These are phyloP conservation scores for Mobula hypostoma DNA, from an alignment of 2,113 vertebrate species.

Conservation along the genomic window DNA sequence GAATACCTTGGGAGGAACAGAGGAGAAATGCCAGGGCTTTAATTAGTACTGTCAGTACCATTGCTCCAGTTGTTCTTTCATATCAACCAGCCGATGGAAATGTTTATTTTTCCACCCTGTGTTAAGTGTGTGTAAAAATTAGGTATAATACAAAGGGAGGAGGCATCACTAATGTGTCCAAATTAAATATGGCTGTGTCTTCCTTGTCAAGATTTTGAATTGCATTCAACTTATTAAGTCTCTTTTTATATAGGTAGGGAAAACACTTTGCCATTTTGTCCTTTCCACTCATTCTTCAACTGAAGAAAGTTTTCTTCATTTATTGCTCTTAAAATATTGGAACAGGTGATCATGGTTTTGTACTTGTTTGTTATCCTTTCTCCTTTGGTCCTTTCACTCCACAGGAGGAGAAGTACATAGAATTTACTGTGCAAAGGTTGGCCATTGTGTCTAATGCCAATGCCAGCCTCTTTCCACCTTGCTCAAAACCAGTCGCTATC, in stretches of 20 bases:
- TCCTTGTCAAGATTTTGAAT: not conserved
- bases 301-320: not conserved
- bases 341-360: not conserved
- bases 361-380: not conserved
- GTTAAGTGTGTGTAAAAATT: not conserved
- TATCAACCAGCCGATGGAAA: not conserved
- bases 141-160: not conserved
- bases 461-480: too few relatives aligned
- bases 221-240: not conserved
- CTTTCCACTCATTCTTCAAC: not conserved
- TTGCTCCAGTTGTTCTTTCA: not conserved
- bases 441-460: too few relatives aligned
- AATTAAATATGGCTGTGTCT: not conserved
- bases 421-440: too few relatives aligned
- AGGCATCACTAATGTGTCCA: not conserved
- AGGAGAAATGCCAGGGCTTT: slow-evolving; percentile 10
- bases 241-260: not conserved
- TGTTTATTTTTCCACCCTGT: not conserved
- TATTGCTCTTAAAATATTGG: not conserved
- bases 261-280: not conserved
- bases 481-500: too few relatives aligned
- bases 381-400: too few relatives aligned
- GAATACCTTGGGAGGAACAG: slow-evolving; percentile 8
- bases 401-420: too few relatives aligned
- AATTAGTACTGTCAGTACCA: not conserved